Evolutionary conservation across 2,797 vertebrate genomes (phyloP).

Genomic region (Squalus acanthias): DNA sequence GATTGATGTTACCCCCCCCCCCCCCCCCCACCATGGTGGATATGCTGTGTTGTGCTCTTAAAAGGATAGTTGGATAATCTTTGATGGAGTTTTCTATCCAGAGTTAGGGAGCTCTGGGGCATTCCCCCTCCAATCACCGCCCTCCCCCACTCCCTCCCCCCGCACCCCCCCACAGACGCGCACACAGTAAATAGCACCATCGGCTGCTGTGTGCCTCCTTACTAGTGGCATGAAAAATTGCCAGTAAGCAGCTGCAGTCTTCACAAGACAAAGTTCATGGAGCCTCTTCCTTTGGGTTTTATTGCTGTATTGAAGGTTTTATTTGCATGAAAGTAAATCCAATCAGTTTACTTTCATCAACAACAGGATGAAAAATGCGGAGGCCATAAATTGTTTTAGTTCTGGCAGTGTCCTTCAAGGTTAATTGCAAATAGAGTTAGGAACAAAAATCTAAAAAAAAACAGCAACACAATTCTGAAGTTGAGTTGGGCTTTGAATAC

Average conservation of each 20-base stretch:
- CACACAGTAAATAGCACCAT: background rate
- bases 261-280: background rate
- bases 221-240: background rate
- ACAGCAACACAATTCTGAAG: background rate
- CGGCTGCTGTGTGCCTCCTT: background rate
- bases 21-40: background rate
- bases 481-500: background rate
- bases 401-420: background rate
- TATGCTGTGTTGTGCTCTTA: background rate
- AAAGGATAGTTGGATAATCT: background rate
- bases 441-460: background rate
- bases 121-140: background rate
- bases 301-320: background rate
- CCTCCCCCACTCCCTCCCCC: background rate
- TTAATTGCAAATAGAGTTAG: background rate
- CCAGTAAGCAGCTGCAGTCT: background rate
- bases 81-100: background rate
- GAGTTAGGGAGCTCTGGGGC: background rate
- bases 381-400: background rate
- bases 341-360: conserved; percentile 25
- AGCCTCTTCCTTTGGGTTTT: background rate
- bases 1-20: background rate
- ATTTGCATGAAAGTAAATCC: conserved; percentile 13
- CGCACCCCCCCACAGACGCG: background rate
- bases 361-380: background rate